These are phyloP conservation scores for Oscarella lobularis DNA, from an alignment of 37 sponge, comb jelly and placozoan species.

Conservation along the genomic window DNA sequence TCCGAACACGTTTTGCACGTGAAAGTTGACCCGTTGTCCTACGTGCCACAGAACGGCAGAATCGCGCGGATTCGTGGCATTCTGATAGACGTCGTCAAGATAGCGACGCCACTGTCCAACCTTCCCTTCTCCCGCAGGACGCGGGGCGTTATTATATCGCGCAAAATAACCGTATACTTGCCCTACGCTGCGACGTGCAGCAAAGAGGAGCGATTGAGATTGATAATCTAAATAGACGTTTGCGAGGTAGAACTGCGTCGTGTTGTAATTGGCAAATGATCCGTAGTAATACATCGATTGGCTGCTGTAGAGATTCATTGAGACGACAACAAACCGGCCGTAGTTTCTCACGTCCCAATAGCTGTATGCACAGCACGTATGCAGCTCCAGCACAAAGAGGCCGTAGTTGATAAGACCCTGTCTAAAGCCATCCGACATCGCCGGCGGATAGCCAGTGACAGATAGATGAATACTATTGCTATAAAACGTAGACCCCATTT, in stretches of 20 bases:
- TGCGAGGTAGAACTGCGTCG: background rate
- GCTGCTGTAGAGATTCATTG: background rate
- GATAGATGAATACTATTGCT: background rate
- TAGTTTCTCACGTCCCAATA: conserved; percentile 3
- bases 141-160: background rate
- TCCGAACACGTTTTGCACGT: too few species aligned
- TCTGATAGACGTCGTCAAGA: background rate
- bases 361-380: background rate
- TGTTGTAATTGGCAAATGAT: background rate
- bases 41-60: too few species aligned
- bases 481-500: background rate
- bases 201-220: background rate
- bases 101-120: background rate
- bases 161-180: background rate
- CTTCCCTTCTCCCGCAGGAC: background rate
- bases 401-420: conserved; percentile 6
- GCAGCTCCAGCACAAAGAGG: background rate
- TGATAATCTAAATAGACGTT: background rate
- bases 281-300: background rate
- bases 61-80: background rate
- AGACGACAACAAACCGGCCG: background rate
- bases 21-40: too few species aligned
- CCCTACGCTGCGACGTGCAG: background rate
- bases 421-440: background rate
- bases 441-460: background rate